These are phyloP conservation scores for Plagodis pulveraria DNA, from an alignment of 2,888 invertebrate genomes.

Conservation along the genomic window DNA sequence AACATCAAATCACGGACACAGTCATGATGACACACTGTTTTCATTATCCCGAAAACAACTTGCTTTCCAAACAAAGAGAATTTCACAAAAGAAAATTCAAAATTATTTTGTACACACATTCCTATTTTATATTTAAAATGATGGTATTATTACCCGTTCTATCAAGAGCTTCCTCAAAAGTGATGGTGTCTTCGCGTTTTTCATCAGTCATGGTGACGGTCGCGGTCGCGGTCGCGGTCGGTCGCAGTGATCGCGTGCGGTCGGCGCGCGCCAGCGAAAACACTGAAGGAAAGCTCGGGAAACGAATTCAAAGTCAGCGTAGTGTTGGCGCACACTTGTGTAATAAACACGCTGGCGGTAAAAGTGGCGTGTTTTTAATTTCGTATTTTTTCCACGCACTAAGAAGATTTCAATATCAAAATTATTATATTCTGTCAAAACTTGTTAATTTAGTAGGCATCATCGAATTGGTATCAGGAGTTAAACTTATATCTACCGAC, in stretches of 20 bases:
- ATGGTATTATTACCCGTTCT: constrained; percentile 56
- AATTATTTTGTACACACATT: too few relatives aligned
- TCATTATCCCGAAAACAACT: constrained; percentile 12
- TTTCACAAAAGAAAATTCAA: background rate
- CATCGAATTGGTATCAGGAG: too few relatives aligned
- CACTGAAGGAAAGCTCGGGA: constrained; percentile 64
- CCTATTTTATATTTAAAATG: background rate
- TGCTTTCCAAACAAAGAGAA: constrained; percentile 22
- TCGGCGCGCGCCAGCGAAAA: constrained; percentile 38
- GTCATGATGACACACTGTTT: constrained; percentile 11
- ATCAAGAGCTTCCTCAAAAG: constrained; percentile 69
- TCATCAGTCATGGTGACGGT: constrained; percentile 19
- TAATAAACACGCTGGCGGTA: constrained; percentile 4
- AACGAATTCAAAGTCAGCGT: constrained; percentile 59
- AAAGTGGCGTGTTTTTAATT: background rate
- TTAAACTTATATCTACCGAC: too few relatives aligned
- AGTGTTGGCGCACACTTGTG: constrained; percentile 45
- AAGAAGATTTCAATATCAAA: too few relatives aligned
- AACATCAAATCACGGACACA: background rate
- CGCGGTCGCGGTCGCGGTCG: constrained; percentile 40
- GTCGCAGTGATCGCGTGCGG: constrained; percentile 33
- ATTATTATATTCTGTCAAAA: background rate
- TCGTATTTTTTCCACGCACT: background rate
- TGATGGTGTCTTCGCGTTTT: constrained; percentile 37
- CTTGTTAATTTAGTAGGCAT: too few relatives aligned